Percentiles rank a stretch among this genome's conserved stretches.
These are phyloP conservation scores for Orycteropus afer DNA, from an alignment of 2,113 vertebrate species.

Conservation along the genomic window DNA sequence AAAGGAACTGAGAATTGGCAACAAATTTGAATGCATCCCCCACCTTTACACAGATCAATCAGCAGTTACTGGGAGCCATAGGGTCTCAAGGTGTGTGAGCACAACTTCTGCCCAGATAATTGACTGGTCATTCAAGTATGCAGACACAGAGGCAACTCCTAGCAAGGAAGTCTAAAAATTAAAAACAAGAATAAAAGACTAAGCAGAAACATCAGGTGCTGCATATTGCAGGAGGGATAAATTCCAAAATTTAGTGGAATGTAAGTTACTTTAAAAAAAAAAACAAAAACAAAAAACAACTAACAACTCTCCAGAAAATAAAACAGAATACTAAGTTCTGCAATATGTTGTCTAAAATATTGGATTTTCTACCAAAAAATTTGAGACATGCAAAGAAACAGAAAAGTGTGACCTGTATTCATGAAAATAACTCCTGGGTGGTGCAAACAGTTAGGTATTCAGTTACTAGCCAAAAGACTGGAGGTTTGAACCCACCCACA, in stretches of 20 bases:
- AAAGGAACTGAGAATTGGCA: not conserved
- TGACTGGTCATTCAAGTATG: not conserved
- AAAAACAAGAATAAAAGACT: not conserved
- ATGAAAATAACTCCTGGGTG: not conserved
- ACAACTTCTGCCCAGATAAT: not conserved
- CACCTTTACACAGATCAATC: not conserved
- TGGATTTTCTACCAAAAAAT: not conserved
- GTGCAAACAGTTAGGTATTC: not conserved
- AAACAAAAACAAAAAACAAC: too few species aligned
- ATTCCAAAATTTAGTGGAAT: not conserved
- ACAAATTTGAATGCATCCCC: not conserved
- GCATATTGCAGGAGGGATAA: not conserved
- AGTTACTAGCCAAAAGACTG: not conserved
- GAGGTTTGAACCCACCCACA: not conserved
- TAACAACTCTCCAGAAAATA: not conserved
- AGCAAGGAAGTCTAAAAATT: not conserved
- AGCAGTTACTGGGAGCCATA: not conserved
- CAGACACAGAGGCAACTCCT: not conserved
- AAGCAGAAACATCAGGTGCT: not conserved
- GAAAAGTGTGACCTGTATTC: not conserved
- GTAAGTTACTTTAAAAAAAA: not conserved
- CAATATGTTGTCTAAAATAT: not conserved
- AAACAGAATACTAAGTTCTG: not conserved
- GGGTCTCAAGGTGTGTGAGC: not conserved
- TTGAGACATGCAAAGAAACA: not conserved